Evolutionary conservation across 2,113 vertebrate species (phyloP), one percentile per base, ranked within the genome.

Genomic region (Stigmatopora nigra): DNA sequence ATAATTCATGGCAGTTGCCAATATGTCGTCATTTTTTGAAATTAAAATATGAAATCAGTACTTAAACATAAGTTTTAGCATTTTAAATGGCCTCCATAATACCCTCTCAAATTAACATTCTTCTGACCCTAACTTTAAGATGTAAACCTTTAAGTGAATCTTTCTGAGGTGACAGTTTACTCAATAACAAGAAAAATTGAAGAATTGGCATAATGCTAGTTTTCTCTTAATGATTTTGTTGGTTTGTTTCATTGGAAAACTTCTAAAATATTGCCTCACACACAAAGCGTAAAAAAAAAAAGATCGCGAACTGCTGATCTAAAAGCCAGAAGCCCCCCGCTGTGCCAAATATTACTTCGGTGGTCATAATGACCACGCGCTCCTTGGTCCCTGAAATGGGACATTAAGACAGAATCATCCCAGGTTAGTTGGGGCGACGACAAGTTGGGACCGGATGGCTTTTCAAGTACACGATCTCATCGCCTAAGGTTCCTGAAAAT

Each of bases 331-430:
- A 73, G 52, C 47, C 19, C 46, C 31, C 11, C 85, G 77, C 84
- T 86, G 89, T 63, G 85, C 79, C 81, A 65, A 49, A 89, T 83
- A 85, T 88, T 80, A 86, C 81, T 69, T 77, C 71, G 6, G 25
- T 46, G 52, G 65, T 69, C 75, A 83, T 84, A 79, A 84, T 78
- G 86, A 86, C 88, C 74, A 73, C 73, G 83, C 74, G 79, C 76
- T 88, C 84, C 78, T 75, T 81, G 85, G 82, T 79, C 84, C 84
- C 83, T 87, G 84, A 86, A 90, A 90, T 89, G 86, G 86, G 84
- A 89, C 89, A 90, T 90, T 88, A 88, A 87, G 84, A 88, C 80
- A 87, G 88, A 90, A 90, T 89, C 88, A 89, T 90, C 88, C 87
- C 75, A 83, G 87, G 87, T 90, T 88, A 90, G 87, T 84, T 89